Base-by-base conservation (phyloP, 2,888 invertebrate species). In the Mongoloraphidia duomilia region DNA sequence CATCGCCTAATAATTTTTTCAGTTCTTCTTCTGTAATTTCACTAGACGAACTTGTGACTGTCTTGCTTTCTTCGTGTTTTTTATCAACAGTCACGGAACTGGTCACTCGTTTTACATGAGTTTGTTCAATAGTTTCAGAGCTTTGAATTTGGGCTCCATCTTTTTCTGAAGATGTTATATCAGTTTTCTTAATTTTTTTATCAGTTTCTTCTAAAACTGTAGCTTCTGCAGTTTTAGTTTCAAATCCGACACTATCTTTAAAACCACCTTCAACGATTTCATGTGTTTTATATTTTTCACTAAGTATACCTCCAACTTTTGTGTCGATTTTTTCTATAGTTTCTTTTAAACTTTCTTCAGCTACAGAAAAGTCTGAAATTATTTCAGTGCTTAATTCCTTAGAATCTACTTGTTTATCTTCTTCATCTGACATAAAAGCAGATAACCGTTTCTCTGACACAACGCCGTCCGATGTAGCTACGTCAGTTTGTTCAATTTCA, bases 401-500 rank as follows among this genome's bases (percentile, higher is more conserved):
- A 14, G 12, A 12, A 14, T 14, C 12, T 9, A 14, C 12, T 39
- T 39, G 13, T 11, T 39, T 11, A 14, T 12, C 14, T 11, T 39
- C 14, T 14, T 39, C 40, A 14, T 39, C 40, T 14, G 14, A 39
- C 14, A 39, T 10, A 11, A 14, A 39, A 14, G 54, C 53, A 6
- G 55, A 49, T 35, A 53, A 54, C 13, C 14, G 17, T 26, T 46
- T 53, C 34, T 49, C 52, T 11, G 46, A 55, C 26, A 44, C 51
- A 1, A 34, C n/a, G 9, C 56, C 57, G 46, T 59, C 55, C 8
- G 46, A 40, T 43, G 52, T 48, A 14, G 41, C 50, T 26, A 53
- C 54, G 26, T 59, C 58, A 34, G 54, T 55, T 52, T 59, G 58
- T 49, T 56, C 55, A 34, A 58, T 54, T 55, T 56, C 55, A 14